Evolutionary conservation across 2,113 vertebrate species (phyloP).

Genomic region (Okapia johnstoni): DNA sequence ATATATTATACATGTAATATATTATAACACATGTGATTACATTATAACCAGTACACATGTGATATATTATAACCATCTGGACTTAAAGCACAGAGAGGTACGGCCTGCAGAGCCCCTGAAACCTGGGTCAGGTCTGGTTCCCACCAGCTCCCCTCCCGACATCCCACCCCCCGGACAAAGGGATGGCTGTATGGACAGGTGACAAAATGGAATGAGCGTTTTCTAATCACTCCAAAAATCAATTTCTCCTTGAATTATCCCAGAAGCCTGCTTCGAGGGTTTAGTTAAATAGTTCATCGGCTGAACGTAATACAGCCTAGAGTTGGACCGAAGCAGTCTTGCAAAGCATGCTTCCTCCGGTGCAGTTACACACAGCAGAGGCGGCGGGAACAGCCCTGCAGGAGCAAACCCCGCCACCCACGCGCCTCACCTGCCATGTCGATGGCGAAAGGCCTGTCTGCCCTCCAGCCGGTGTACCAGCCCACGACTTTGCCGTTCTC

Average conservation of each 20-base stretch:
- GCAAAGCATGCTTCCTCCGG: not conserved
- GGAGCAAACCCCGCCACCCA: not conserved
- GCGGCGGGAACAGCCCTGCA: accelerated
- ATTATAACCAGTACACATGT: not conserved
- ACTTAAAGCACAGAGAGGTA: not conserved
- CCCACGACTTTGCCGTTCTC: slow-evolving; percentile 94
- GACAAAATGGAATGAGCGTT: not conserved
- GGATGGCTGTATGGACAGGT: not conserved
- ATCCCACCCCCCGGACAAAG: not conserved
- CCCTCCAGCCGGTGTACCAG: slow-evolving; percentile 99
- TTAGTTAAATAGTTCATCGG: not conserved
- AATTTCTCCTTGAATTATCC: not conserved
- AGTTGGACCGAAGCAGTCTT: not conserved
- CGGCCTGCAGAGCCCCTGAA: accelerated
- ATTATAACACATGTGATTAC: not conserved
- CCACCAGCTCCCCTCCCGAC: accelerated
- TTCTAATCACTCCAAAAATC: not conserved
- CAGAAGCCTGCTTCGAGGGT: not conserved
- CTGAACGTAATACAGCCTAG: not conserved
- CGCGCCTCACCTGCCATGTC: slow-evolving; percentile 96
- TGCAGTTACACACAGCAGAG: accelerated
- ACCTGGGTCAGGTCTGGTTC: not conserved
- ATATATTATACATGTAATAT: not conserved
- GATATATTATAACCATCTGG: not conserved
- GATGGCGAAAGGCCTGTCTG: slow-evolving; percentile 95